A percentile compares a stretch with the other conserved stretches of the same genome.
These are phyloP conservation scores for Rachycentron canadum DNA, from an alignment of 2,797 vertebrate genomes.

Conservation along the genomic window DNA sequence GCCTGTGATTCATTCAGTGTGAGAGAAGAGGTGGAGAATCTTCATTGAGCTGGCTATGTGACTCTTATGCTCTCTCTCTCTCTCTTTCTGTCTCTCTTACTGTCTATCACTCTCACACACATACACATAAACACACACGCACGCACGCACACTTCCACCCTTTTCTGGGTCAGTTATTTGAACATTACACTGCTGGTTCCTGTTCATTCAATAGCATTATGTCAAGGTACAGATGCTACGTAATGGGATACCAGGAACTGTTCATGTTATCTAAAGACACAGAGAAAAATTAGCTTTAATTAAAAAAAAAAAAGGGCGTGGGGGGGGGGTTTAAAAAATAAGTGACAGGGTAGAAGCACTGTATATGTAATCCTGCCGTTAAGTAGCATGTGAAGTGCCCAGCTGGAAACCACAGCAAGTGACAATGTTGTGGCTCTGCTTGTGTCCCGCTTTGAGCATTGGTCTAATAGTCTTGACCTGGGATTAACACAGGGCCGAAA, in stretches of 20 bases:
- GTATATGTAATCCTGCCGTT: slow-evolving; percentile 21
- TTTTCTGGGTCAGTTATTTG: slow-evolving; percentile 59
- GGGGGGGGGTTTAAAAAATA: not conserved
- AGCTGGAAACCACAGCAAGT: slow-evolving; percentile 15
- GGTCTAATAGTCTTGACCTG: slow-evolving; percentile 67
- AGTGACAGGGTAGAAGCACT: not conserved
- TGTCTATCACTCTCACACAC: not conserved
- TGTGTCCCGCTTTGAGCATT: slow-evolving; percentile 61
- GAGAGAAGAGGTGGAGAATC: slow-evolving; percentile 64
- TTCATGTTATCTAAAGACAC: slow-evolving; percentile 6
- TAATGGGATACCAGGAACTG: slow-evolving; percentile 17
- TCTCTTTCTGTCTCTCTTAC: slow-evolving; percentile 8
- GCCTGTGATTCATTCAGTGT: slow-evolving; percentile 58
- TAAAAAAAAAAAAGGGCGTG: not conserved
- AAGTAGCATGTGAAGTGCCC: slow-evolving; percentile 30
- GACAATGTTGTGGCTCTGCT: slow-evolving; percentile 40
- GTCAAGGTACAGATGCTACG: not conserved
- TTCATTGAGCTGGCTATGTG: slow-evolving; percentile 45
- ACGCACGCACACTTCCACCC: slow-evolving; percentile 1
- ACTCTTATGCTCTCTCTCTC: slow-evolving; percentile 21
- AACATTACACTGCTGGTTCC: slow-evolving; percentile 33
- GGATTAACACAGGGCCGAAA: slow-evolving; percentile 54
- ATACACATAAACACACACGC: slow-evolving; percentile 1
- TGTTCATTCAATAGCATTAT: slow-evolving; percentile 30
- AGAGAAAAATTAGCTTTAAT: slow-evolving; percentile 4